These are phyloP conservation scores for Synergus laeviventris DNA, from an alignment of 2,888 invertebrate species.

Conservation along the genomic window DNA sequence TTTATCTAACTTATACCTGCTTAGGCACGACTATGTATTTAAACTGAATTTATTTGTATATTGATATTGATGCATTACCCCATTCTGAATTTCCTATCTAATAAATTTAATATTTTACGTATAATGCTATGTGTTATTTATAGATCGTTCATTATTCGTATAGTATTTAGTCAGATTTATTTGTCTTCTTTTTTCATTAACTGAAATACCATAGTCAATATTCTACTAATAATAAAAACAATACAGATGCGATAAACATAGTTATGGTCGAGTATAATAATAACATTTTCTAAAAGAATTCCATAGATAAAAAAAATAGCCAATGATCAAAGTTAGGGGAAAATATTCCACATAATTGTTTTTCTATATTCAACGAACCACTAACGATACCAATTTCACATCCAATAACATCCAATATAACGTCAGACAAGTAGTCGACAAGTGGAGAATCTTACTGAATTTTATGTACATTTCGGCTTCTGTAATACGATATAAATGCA, in stretches of 20 bases:
- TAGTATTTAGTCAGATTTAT: conserved; percentile 19
- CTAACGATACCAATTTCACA: conserved; percentile 12
- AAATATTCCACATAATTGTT: conserved; percentile 6
- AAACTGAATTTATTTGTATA: conserved; percentile 6
- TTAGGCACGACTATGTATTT: background rate
- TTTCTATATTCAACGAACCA: conserved; percentile 24
- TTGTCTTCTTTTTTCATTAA: conserved; percentile 26
- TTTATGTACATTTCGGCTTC: conserved; percentile 18
- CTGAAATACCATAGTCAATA: background rate
- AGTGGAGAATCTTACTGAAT: conserved; percentile 7
- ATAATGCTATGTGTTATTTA: conserved; percentile 12
- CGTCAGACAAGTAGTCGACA: conserved; percentile 14
- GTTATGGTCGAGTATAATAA: conserved; percentile 21
- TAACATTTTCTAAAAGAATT: conserved; percentile 49
- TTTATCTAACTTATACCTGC: conserved; percentile 5
- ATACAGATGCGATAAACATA: conserved; percentile 7
- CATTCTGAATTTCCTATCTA: conserved; percentile 22
- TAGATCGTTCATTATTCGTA: conserved; percentile 25
- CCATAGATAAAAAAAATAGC: conserved; percentile 43
- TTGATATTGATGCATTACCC: conserved; percentile 13
- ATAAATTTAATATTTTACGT: conserved; percentile 8
- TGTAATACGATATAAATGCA: conserved; percentile 37
- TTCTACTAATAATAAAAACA: conserved; percentile 33
- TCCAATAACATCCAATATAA: conserved; percentile 34
- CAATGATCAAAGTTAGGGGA: background rate